phyloP scores from a whole-genome alignment of 1,140 invertebrate species.

The Agrypnia vestita region DNA sequence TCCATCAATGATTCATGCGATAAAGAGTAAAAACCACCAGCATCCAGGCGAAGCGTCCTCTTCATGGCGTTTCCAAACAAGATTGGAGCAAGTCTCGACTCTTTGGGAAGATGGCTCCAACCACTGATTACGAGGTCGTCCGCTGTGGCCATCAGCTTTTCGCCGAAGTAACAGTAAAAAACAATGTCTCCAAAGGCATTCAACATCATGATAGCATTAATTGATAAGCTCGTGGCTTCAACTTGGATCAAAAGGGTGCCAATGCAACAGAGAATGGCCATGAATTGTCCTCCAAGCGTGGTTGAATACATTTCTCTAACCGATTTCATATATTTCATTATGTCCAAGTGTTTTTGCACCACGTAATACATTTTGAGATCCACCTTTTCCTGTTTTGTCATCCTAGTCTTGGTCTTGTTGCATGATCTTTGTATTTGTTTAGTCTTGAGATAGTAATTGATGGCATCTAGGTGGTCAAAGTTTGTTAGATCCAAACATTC shows the following conservation, averaged over 20 bases:
- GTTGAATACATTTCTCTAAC: conserved; percentile 26
- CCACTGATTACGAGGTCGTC: conserved; percentile 12
- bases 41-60: conserved; percentile 19
- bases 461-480: neutral
- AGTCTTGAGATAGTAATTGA: conserved; percentile 27
- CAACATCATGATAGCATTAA: conserved; percentile 26
- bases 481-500: conserved; percentile 30
- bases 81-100: conserved; percentile 1
- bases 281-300: conserved; percentile 35
- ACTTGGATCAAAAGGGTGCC: conserved; percentile 37
- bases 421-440: neutral
- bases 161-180: conserved; percentile 52
- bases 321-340: conserved; percentile 41
- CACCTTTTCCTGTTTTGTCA: neutral
- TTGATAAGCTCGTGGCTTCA: conserved; percentile 1
- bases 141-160: conserved; percentile 23
- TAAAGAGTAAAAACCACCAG: conserved; percentile 42
- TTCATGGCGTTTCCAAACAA: conserved; percentile 29
- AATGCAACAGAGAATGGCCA: conserved; percentile 28
- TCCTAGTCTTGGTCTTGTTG: neutral
- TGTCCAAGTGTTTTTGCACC: conserved; percentile 42
- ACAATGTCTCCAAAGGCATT: conserved; percentile 48
- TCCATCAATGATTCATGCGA: conserved; percentile 45
- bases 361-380: conserved; percentile 48
- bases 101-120: conserved; percentile 29